Evolutionary conservation across 1,140 invertebrate species (phyloP).

Genomic region (Idris sp.): DNA sequence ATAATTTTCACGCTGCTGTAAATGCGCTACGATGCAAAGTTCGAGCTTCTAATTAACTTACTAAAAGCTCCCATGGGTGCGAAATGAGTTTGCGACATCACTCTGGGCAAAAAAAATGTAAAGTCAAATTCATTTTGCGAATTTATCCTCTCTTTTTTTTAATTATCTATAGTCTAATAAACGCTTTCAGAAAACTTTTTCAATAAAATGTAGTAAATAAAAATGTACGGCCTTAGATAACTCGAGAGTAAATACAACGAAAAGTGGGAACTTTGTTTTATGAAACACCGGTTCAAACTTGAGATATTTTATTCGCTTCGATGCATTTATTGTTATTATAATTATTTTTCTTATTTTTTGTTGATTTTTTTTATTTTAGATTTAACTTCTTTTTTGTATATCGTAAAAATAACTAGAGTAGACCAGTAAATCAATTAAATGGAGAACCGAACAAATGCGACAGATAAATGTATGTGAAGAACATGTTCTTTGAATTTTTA

Average conservation of each 20-base stretch:
- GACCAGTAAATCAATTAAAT: no score
- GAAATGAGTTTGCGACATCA: slow-evolving; percentile 42
- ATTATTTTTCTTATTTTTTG: neutral
- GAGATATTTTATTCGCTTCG: slow-evolving; percentile 19
- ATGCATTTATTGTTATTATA: slow-evolving; percentile 1
- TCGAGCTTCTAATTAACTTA: slow-evolving; percentile 39
- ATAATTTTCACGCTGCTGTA: slow-evolving; percentile 35
- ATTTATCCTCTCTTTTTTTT: slow-evolving; percentile 38
- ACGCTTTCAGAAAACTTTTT: slow-evolving; percentile 38
- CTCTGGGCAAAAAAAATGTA: slow-evolving; percentile 30
- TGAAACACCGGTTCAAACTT: slow-evolving; percentile 3
- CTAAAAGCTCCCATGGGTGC: slow-evolving; percentile 42
- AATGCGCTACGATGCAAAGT: slow-evolving; percentile 39
- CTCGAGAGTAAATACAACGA: slow-evolving; percentile 13
- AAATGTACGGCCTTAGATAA: slow-evolving; percentile 21
- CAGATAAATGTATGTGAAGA: no score
- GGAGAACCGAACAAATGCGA: no score
- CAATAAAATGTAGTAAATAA: slow-evolving; percentile 42
- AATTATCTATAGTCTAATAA: slow-evolving; percentile 45
- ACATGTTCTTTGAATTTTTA: neutral
- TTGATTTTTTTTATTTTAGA: no score
- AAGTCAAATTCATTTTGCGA: slow-evolving; percentile 23
- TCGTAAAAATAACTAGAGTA: no score
- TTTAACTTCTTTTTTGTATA: no score
- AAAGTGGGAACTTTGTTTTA: slow-evolving; percentile 20